Evolutionary conservation across 2,797 vertebrate genomes (phyloP), one percentile per base, ranked within the genome.

Genomic region (Poliocrania exsul): DNA sequence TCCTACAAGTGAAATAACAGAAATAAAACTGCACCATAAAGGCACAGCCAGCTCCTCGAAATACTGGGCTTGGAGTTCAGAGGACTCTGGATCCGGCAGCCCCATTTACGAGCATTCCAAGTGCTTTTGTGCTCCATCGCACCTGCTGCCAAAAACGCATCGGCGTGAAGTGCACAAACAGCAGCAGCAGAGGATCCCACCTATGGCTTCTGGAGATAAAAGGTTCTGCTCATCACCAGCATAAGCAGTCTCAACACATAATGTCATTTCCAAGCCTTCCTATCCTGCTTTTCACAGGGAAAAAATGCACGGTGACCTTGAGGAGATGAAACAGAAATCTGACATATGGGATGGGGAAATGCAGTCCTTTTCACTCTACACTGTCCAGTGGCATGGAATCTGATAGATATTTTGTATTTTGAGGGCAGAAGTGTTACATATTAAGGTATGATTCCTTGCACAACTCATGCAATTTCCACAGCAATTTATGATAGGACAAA

Each of bases 401-500:
- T 53, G 44, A 92, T 21, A 61, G 16, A 2, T 29, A 61, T 67
- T 95, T 93, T 64, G 47, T 94, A 92, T 91, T 94, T 71, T 51
- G 91, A 89, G 75, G 24, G 61, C 50, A 95, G 80, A 94, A 91
- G 37, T 80, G 47, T 92, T 95, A 91, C 69, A 92, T 88, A 96
- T 91, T 20, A 96, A 93, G 29, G 74, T 88, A 86, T 9, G 16
- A 96, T 61, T 77, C 77, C 29, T 44, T 72, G 40, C 62, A 58
- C n/a, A 57, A 84, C 25, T 97, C 93, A 93, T 81, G 94, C 83
- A 93, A 93, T 94, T 98, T 98, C 97, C 96, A 96, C 80, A 95
- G 79, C 53, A 60, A 86, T 92, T 97, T 96, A 98, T 97, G 97
- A 97, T 95, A 91, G 73, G 89, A 97, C 84, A 96, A 97, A 97